Evolutionary conservation across 2,113 vertebrate species (phyloP), one percentile per base, ranked within the genome.

Genomic region (Sinocyclocheilus grahami): DNA sequence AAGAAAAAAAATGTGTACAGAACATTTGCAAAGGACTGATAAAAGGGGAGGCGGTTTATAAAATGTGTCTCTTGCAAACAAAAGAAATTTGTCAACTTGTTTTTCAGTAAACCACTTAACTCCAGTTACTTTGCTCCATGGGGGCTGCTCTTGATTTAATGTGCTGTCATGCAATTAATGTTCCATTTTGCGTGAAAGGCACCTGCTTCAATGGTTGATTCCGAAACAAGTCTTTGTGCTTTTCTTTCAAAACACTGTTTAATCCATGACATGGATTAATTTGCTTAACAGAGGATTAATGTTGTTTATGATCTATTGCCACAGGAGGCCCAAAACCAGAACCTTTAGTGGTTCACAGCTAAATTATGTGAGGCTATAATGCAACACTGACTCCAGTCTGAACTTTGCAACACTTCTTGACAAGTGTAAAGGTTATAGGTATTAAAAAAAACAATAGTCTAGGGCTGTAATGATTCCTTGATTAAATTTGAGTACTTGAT

Each of bases 191-290:
- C 14, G 77, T 78, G 48, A 58, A 78, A 78, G 77, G 77, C 30
- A 78, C 77, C 77, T 78, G 77, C 18, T 55, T 78, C 51, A 78
- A 27, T 58, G 27, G 51, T 37, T 2, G 30, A 55, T 20, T 58
- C 77, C 53, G 9, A 78, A 55, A 18, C 0, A 78, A 53, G 27
- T 20, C 77, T 78, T 58, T 58, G 77, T 79, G 37, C 5, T 60
- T 79, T 62, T 60, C 51, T 60, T 79, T 58, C 16, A 79, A 79
- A 79, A 79, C 20, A 58, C 51, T 37, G 24, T 78, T 78, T 78
- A 78, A 60, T 58, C 77, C 53, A 79, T 79, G 77, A 79, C 77
- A 22, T 60, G 20, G 20, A 79, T 79, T 79, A 79, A 58, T 79
- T 79, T 37, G 55, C 53, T 79, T 62, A 60, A 60, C 51, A 60